Conservation (phyloP, 2,113 vertebrate species). For the Xiphophorus maculatus region DNA sequence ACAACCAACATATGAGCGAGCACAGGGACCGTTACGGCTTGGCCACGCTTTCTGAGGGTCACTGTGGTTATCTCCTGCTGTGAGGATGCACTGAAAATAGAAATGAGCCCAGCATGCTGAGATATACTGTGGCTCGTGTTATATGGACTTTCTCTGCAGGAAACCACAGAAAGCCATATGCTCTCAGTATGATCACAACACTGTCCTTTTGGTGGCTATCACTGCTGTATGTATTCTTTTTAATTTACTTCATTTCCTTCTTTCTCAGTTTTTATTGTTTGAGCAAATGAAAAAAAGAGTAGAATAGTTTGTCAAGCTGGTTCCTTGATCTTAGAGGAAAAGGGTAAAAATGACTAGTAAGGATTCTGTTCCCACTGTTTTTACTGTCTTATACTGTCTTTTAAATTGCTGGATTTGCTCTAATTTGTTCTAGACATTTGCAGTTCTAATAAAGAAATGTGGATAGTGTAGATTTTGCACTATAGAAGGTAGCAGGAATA, state of each 20-base stretch:
- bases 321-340: not conserved
- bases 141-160: conserved; percentile 22
- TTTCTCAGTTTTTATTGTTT: no score
- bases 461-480: not conserved
- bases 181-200: conserved; percentile 3
- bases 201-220: conserved; percentile 38
- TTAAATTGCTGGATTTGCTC: no score
- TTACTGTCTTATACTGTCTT: no score
- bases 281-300: not conserved
- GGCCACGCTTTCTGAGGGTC: conserved; percentile 31
- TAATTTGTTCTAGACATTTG: no score
- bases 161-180: conserved; percentile 28
- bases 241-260: conserved; percentile 36
- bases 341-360: not conserved
- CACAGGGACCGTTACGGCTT: conserved; percentile 10
- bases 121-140: conserved; percentile 24
- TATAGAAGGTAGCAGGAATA: conserved; percentile 12
- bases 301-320: conserved; percentile 10
- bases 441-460: not conserved
- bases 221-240: conserved; percentile 30
- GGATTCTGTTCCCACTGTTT: not conserved
- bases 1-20: not conserved
- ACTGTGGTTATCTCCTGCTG: conserved; percentile 43
- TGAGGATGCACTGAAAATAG: conserved; percentile 42
- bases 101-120: conserved; percentile 30